Evolutionary conservation across 1,140 invertebrate genomes (phyloP).

Genomic region (Papilio xuthus): DNA sequence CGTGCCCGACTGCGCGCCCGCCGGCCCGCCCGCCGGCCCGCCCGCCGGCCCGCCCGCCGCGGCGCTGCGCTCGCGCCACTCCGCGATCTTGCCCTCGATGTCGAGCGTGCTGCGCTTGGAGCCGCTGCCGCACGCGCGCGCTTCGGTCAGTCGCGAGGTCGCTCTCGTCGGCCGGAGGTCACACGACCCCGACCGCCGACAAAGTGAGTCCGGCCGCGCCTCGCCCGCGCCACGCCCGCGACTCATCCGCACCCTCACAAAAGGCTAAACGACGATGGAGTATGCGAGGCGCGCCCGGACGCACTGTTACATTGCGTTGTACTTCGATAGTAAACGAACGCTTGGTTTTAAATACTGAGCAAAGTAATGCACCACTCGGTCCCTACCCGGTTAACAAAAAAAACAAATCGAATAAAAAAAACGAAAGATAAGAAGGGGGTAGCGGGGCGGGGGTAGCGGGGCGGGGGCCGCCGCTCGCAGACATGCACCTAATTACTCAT

Average conservation of each 20-base stretch:
- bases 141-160: slow-evolving; percentile 22
- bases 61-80: slow-evolving; percentile 63
- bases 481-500: neutral
- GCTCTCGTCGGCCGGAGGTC: slow-evolving; percentile 9
- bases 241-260: too few relatives aligned
- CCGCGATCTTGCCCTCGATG: slow-evolving; percentile 77
- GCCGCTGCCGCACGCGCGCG: slow-evolving; percentile 51
- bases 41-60: slow-evolving; percentile 39
- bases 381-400: slow-evolving; percentile 1
- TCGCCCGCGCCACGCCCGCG: too few relatives aligned
- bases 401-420: neutral
- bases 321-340: neutral
- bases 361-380: slow-evolving; percentile 6
- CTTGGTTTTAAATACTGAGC: neutral
- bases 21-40: slow-evolving; percentile 18
- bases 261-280: too few relatives aligned
- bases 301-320: too few relatives aligned
- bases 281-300: too few relatives aligned
- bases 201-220: too few relatives aligned
- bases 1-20: slow-evolving; percentile 45
- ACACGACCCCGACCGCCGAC: too few relatives aligned
- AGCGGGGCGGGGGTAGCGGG: neutral
- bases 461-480: neutral
- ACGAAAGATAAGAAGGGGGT: neutral
- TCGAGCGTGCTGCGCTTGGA: slow-evolving; percentile 77